Percentiles rank a stretch among this genome's conserved stretches.
Conservation (phyloP, 2,888 invertebrate species). For the Chydorus sphaericus region DNA sequence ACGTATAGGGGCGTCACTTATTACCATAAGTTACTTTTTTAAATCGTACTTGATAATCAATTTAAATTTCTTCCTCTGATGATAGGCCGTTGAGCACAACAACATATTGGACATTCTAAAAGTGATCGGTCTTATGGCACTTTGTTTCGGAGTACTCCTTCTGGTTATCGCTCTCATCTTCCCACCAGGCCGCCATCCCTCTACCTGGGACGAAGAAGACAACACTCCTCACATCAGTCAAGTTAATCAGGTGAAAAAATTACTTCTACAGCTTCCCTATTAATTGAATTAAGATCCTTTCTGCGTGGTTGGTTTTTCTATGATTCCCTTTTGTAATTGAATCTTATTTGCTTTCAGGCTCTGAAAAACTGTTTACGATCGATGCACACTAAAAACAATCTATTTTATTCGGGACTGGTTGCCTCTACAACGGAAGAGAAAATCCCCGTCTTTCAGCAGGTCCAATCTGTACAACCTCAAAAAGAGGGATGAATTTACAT, state of each 20-base stretch:
- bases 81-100: constrained; percentile 4
- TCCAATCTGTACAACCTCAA: constrained; percentile 5
- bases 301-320: no score
- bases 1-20: no score
- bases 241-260: no score
- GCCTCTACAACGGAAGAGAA: constrained; percentile 2
- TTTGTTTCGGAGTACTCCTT: neutral
- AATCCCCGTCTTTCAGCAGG: constrained; percentile 6
- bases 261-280: no score
- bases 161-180: neutral
- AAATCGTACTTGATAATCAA: no score
- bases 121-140: neutral
- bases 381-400: neutral
- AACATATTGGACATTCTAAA: constrained; percentile 5
- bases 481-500: no score
- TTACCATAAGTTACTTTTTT: no score
- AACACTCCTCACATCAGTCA: neutral
- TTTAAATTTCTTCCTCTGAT: no score
- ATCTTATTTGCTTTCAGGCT: no score
- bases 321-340: no score
- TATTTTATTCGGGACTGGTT: neutral
- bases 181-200: neutral
- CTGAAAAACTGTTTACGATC: neutral
- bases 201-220: neutral
- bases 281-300: no score